Evolutionary conservation across 2,888 invertebrate genomes (phyloP).

Genomic region (Epinotia demarniana): DNA sequence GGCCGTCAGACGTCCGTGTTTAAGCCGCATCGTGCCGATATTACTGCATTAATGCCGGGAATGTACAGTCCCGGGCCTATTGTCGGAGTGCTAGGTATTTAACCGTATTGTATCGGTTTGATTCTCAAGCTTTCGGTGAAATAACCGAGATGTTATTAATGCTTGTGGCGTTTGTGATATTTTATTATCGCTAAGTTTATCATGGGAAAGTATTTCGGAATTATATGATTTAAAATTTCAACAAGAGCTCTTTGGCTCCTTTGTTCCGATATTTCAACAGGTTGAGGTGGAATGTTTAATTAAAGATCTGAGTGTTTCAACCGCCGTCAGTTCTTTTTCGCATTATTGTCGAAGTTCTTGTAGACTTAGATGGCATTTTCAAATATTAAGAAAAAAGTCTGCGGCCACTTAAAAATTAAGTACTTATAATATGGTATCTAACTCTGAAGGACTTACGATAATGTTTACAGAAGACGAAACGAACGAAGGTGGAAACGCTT

Average conservation of each 20-base stretch:
- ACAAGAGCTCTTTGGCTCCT: background rate
- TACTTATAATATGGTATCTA: background rate
- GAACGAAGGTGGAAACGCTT: background rate
- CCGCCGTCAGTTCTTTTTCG: background rate
- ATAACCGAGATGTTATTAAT: conserved; percentile 33
- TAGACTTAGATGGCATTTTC: background rate
- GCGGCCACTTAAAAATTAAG: background rate
- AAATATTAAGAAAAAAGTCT: background rate
- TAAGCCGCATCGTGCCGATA: conserved; percentile 44
- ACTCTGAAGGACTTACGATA: too few species aligned
- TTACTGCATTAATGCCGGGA: conserved; percentile 48
- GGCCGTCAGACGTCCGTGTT: conserved; percentile 44
- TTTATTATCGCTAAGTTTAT: background rate
- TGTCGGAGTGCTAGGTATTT: conserved; percentile 39
- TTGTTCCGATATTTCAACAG: background rate
- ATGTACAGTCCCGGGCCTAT: conserved; percentile 43
- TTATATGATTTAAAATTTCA: background rate
- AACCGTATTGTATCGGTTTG: conserved; percentile 36
- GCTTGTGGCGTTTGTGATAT: conserved; percentile 4
- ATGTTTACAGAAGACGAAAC: background rate
- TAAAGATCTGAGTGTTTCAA: background rate
- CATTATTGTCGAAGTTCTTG: background rate
- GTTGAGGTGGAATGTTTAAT: background rate
- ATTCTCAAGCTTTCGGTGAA: conserved; percentile 30
- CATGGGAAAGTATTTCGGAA: background rate